These are phyloP conservation scores for Odontocerum albicorne DNA, from an alignment of 2,888 invertebrate genomes.

Conservation along the genomic window DNA sequence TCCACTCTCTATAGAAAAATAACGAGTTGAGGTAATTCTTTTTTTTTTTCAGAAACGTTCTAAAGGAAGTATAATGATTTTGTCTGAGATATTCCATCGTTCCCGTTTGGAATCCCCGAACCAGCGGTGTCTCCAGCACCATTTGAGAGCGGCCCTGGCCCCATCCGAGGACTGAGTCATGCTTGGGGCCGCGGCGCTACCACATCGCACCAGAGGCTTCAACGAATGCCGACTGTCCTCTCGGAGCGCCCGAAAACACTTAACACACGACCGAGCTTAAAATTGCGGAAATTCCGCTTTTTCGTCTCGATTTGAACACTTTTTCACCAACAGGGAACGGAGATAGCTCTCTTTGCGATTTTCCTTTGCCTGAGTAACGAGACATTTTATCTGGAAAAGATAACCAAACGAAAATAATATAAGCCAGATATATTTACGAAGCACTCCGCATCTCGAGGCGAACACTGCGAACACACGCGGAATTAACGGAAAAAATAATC, in stretches of 20 bases:
- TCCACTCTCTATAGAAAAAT: too few species aligned
- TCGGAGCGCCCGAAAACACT: conserved; percentile 1
- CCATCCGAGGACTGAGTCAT: conserved; percentile 34
- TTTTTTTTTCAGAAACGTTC: neutral
- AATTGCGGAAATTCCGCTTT: too few species aligned
- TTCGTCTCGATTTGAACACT: conserved; percentile 17
- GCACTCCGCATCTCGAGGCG: neutral
- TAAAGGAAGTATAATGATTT: neutral
- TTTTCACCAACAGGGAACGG: conserved; percentile 1
- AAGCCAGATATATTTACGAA: neutral
- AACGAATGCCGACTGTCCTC: conserved; percentile 1
- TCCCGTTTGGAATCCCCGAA: conserved; percentile 16
- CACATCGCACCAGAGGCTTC: neutral
- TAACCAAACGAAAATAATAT: conserved; percentile 2
- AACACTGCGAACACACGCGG: conserved; percentile 10
- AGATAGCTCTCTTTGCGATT: neutral
- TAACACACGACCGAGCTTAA: too few species aligned
- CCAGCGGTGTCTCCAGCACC: conserved; percentile 31
- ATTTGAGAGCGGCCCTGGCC: conserved; percentile 9
- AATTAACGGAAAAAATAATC: too few species aligned
- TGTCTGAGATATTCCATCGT: conserved; percentile 10
- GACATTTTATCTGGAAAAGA: too few species aligned
- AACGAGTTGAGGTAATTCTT: too few species aligned
- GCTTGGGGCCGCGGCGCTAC: neutral
- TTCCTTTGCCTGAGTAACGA: conserved; percentile 9